Evolutionary conservation across 2,888 invertebrate species (phyloP), one percentile per base, ranked within the genome.

Genomic region (Brenthis hecate): DNA sequence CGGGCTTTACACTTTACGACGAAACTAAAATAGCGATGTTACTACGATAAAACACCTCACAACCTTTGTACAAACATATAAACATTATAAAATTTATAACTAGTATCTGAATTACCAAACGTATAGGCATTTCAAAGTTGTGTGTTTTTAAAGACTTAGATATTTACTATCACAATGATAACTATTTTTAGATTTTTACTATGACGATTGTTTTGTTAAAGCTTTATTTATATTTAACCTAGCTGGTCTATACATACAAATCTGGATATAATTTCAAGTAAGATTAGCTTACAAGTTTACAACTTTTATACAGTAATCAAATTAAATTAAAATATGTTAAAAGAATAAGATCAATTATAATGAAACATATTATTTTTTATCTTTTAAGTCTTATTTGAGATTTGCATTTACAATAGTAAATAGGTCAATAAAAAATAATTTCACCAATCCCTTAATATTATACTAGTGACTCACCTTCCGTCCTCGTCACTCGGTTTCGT

Each of bases 1-100:
- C 79, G 77, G 75, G 48, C 71, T 64, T 72, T 73, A 70, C 65
- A 65, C 72, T 72, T 71, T 68, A 74, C 65, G 66, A 71, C 65
- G 60, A 60, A 60, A 56, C 66, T 54, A 51, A 69, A 61, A 65
- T 69, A 71, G 19, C 63, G 56, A 62, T 58, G 56, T 48, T 62
- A 71, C 65, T 48, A 19, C 64, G n/a, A 66, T 67, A 66, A 72
- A 71, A 69, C 48, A 56, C 43, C 61, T 63, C 53, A 63, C 68
- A 57, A 65, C 65, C 57, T 63, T 68, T 66, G 13, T 51, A 60
- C 56, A 66, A 69, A 71, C 32, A 68, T 53, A 65, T 53, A 62
- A 61, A 62, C 65, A 62, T 13, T 61, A 57, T 65, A 61, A 61
- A 70, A 68, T 47, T 55, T 43, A 43, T 61, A 61, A 58, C 36